Base-by-base conservation (phyloP, 2,888 invertebrate species). In the Cosmia pyralina region DNA sequence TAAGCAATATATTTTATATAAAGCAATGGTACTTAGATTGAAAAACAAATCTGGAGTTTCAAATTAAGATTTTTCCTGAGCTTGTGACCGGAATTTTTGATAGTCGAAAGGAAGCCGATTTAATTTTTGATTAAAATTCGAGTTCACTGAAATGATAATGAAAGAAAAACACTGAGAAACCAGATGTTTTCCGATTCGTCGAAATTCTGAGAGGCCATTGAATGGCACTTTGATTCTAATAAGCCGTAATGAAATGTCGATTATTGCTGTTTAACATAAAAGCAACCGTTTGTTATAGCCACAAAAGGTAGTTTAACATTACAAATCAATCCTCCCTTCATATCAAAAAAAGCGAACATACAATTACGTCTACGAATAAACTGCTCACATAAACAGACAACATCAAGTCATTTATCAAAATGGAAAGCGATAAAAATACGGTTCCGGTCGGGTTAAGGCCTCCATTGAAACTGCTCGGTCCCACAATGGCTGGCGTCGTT, bases 331-430 rank as follows among this genome's bases (percentile, higher is more conserved):
- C 17, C 34, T 60, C 7, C 34, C 28, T 28, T 28, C 48, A 67
- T 55, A 73, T 67, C 69, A 53, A 83, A 74, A 80, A 76, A 72
- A 71, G n/a, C 15, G 11, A 22, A 59, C n/a, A 48, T 69, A 46
- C 62, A 69, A 72, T 70, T 50, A 73, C 63, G 17, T 72, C 46
- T 63, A 48, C 19, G 44, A 60, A 72, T 67, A 73, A 83, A 78
- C 71, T 74, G 71, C 55, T 75, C 41, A 66, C 48, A 76, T 72
- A 77, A 74, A 86, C 71, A 73, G 72, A 63, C 65, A 79, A 64
- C 52, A 83, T 79, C 70, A 72, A 82, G 77, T 86, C 82, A 88
- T 89, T 89, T 85, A 85, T 88, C 77, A 88, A 84, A 86, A 87
- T 81, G 82, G 75, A 82, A 85, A 76, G 82, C 83, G 79, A 85